phyloP scores from a whole-genome alignment of 1,140 invertebrate genomes.

The Myzus persicae region DNA sequence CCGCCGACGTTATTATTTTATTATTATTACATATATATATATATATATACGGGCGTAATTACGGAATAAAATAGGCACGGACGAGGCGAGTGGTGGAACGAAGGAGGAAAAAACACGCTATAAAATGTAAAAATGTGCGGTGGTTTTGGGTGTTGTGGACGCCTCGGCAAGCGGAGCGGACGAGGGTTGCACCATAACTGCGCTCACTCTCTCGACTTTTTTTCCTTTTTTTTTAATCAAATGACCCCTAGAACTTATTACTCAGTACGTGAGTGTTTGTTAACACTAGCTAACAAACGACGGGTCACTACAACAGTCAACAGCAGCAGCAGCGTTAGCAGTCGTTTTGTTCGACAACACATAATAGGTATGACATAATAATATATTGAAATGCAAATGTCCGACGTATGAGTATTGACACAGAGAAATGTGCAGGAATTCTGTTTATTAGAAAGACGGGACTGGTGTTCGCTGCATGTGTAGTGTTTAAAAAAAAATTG shows the following conservation, averaged over 20 bases:
- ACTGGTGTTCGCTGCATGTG: no score
- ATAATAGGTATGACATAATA: background rate
- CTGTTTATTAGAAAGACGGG: background rate
- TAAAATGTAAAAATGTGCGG: conserved; percentile 12
- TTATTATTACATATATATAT: conserved; percentile 12
- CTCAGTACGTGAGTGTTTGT: background rate
- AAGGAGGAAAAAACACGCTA: background rate
- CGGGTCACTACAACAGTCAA: background rate
- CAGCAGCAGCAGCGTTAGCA: background rate
- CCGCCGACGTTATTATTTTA: no score
- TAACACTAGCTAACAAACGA: background rate
- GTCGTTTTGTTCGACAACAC: background rate
- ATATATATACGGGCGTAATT: background rate
- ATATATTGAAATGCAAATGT: background rate
- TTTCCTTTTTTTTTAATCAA: background rate
- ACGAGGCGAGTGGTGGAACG: background rate
- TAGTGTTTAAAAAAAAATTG: background rate
- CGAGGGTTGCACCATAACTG: background rate
- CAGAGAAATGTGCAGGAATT: background rate
- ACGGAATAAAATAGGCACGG: conserved; percentile 13
- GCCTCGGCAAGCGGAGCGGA: background rate
- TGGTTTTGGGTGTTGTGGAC: background rate
- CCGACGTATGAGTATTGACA: background rate
- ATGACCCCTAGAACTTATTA: background rate
- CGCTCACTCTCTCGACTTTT: background rate